A percentile compares a stretch with the other conserved stretches of the same genome.
phyloP scores from a whole-genome alignment of 1,140 invertebrate genomes.

The Archegozetes longisetosus region DNA sequence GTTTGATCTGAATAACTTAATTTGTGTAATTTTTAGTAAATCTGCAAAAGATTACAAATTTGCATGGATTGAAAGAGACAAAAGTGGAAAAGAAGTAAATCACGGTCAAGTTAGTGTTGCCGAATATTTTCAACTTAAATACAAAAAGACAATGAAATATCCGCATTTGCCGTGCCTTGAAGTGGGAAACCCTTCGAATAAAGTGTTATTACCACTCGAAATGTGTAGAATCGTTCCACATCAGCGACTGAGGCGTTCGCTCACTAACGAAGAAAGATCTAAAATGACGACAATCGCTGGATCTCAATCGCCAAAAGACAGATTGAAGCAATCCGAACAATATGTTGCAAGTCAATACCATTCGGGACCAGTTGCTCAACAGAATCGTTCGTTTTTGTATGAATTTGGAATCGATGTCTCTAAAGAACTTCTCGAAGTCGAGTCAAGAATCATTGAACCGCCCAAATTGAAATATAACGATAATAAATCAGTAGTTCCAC shows the following conservation, averaged over 20 bases:
- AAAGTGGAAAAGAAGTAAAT: not conserved
- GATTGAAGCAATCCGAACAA: not conserved
- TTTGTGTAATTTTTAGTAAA: not conserved
- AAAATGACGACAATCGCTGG: not conserved
- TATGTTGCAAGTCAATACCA: not conserved
- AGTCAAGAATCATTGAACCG: not conserved
- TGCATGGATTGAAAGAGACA: not conserved
- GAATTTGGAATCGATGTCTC: not conserved
- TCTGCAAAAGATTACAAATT: not conserved
- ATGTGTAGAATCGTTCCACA: constrained; percentile 4
- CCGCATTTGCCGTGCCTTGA: not conserved
- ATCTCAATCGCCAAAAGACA: not conserved
- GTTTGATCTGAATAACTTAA: no score
- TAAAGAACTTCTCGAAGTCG: not conserved
- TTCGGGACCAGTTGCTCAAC: not conserved
- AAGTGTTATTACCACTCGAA: constrained; percentile 10
- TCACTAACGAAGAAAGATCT: not conserved
- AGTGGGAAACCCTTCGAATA: not conserved
- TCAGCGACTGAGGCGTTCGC: not conserved
- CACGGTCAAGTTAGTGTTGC: not conserved
- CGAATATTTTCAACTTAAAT: not conserved
- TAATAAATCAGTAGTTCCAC: not conserved
- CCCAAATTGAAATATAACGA: not conserved
- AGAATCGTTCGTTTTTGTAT: not conserved
- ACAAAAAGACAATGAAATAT: not conserved